phyloP scores from a whole-genome alignment of 2,113 vertebrate genomes.

The Crocuta crocuta region DNA sequence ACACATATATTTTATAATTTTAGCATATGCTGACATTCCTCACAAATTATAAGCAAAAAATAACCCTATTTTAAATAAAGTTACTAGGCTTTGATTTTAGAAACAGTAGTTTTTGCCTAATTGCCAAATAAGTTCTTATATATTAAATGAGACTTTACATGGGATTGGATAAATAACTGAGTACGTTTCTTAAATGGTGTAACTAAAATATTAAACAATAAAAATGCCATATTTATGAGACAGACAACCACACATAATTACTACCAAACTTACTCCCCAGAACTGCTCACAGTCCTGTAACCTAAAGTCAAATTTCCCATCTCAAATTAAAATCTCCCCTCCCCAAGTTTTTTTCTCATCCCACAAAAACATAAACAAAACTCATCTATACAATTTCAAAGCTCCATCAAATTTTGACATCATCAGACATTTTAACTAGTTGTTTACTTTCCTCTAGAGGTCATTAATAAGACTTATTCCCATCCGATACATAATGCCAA shows the following conservation, averaged over 20 bases:
- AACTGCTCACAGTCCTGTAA: background rate
- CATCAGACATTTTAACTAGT: background rate
- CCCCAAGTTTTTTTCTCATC: background rate
- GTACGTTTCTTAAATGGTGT: background rate
- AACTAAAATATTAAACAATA: constrained; percentile 1
- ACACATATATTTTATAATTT: background rate
- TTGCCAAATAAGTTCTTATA: background rate
- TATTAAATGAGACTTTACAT: background rate
- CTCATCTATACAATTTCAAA: background rate
- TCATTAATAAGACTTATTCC: background rate
- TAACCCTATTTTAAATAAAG: background rate
- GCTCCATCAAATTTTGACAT: background rate
- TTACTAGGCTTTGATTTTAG: background rate
- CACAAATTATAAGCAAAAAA: background rate
- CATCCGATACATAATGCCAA: background rate
- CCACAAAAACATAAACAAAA: constrained; percentile 18
- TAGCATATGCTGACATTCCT: background rate
- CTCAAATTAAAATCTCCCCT: background rate
- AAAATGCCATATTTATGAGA: background rate
- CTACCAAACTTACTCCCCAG: background rate
- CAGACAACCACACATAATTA: background rate
- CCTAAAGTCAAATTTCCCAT: background rate
- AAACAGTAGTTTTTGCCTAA: background rate
- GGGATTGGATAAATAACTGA: background rate
- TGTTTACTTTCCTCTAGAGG: background rate